Base-by-base conservation (phyloP, 2,113 vertebrate species). In the Rhea pennata region DNA sequence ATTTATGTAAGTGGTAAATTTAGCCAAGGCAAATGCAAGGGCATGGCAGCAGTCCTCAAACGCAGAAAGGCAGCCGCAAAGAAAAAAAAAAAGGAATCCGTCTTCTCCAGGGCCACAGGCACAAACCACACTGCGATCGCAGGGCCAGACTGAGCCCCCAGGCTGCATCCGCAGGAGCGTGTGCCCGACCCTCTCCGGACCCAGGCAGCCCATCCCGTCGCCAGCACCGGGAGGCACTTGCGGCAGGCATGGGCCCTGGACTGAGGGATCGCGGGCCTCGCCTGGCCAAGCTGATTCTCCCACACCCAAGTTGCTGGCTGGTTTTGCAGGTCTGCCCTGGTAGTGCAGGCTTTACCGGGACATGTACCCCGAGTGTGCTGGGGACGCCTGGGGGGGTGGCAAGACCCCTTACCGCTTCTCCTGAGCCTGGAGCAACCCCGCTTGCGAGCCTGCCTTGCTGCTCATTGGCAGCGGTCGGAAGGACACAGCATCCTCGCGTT, bases 321-420 rank as follows among this genome's bases (percentile, higher is more conserved):
- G n/a, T 21, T 26, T 59, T 44, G 23, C 22, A 54, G 31, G 50
- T 24, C 42, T 53, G 36, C 26, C 20, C 72, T 36, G 10, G 36
- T 36, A 36, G 36, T 36, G 36, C 36, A 6, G 36, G 36, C 36
- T 36, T 36, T 36, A 36, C 36, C 36, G 36, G 36, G 36, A 36
- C 36, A 33, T 7, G 24, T 31, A 42, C 12, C 12, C 31, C 0
- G 0, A 54, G 50, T 19, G 11, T 21, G 22, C 8, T 5, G 1
- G 26, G 15, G 19, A 29, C 36, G 12, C 15, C 1, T 4, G 13
- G 21, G 50, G 50, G 39, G 22, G 19, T 9, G 46, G 26, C 8
- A 26, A 0, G 5, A 42, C 5, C 61, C 58, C 40, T 33, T 19
- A 17, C 12, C 4, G 1, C 9, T 27, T 50, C 88, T 67, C 58